Conservation (phyloP, 2,113 vertebrate species). For the Atrichornis clamosus region DNA sequence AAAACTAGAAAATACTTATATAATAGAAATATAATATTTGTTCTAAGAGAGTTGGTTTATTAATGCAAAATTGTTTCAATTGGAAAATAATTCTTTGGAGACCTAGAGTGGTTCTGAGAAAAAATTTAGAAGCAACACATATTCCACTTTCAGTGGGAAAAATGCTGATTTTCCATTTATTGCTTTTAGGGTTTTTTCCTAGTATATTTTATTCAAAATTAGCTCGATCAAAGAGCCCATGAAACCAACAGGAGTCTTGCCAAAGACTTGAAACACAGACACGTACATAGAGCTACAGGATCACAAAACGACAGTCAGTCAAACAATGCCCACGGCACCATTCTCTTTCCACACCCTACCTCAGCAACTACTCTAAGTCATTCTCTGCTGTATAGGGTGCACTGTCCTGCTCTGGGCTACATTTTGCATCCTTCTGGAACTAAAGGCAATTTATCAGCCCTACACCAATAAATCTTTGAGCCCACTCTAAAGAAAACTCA, state of each 20-base stretch:
- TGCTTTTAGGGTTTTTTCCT: neutral
- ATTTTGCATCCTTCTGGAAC: neutral
- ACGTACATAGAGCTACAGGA: neutral
- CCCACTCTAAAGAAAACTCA: neutral
- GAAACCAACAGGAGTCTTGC: neutral
- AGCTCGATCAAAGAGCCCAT: neutral
- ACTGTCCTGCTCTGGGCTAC: neutral
- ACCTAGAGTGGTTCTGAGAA: neutral
- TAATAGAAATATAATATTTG: neutral
- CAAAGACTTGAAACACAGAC: neutral
- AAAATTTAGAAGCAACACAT: neutral
- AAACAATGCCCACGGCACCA: neutral
- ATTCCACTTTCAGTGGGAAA: neutral
- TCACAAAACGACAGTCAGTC: neutral
- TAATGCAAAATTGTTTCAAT: neutral
- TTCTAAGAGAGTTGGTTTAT: neutral
- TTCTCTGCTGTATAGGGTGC: neutral
- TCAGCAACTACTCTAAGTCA: neutral
- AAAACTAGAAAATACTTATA: neutral
- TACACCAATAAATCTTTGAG: neutral
- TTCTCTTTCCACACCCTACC: neutral
- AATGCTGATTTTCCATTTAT: neutral
- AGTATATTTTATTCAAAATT: constrained; percentile 5
- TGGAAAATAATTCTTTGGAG: neutral
- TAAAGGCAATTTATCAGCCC: neutral